A percentile compares a stretch with the other conserved stretches of the same genome.
Evolutionary conservation across 30 jellyfish, hydroid and myxozoan species (phyloP).

Genomic region (Catostylus mosaicus): DNA sequence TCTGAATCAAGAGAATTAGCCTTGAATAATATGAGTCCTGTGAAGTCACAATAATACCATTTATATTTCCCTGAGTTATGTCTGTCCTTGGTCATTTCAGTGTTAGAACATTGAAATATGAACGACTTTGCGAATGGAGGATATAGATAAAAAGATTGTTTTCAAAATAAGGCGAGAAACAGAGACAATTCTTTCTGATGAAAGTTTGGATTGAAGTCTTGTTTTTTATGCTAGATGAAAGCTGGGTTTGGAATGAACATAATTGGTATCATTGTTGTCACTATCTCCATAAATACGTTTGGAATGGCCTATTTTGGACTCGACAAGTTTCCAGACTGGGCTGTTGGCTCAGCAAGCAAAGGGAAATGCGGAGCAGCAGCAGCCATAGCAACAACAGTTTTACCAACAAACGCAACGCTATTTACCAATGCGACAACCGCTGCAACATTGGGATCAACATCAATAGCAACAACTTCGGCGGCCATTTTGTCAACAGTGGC

Average conservation of each 20-base stretch:
- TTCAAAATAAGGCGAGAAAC: too few relatives aligned
- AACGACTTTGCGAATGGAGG: too few relatives aligned
- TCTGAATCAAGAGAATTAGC: too few relatives aligned
- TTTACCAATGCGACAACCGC: not conserved
- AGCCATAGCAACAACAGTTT: not conserved
- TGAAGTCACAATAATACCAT: too few relatives aligned
- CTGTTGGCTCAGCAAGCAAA: conserved; percentile 13
- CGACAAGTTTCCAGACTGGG: conserved; percentile 89
- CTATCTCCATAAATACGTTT: conserved; percentile 86
- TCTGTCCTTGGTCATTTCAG: too few relatives aligned
- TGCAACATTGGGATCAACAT: not conserved
- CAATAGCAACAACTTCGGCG: not conserved
- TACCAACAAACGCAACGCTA: conserved; percentile 16
- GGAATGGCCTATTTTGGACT: conserved; percentile 87
- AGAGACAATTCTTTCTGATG: too few relatives aligned
- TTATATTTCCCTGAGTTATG: too few relatives aligned
- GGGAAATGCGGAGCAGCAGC: conserved; percentile 25
- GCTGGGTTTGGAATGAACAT: conserved; percentile 97
- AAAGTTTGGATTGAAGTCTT: too few relatives aligned
- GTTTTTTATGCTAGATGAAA: conserved; percentile 63
- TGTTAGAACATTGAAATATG: too few relatives aligned
- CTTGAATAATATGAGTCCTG: too few relatives aligned
- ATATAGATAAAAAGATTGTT: too few relatives aligned
- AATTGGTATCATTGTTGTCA: conserved; percentile 86
- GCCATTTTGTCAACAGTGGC: not conserved